Evolutionary conservation across 2,113 vertebrate genomes (phyloP), one percentile per base, ranked within the genome.

Genomic region (Hippopotamus amphibius): DNA sequence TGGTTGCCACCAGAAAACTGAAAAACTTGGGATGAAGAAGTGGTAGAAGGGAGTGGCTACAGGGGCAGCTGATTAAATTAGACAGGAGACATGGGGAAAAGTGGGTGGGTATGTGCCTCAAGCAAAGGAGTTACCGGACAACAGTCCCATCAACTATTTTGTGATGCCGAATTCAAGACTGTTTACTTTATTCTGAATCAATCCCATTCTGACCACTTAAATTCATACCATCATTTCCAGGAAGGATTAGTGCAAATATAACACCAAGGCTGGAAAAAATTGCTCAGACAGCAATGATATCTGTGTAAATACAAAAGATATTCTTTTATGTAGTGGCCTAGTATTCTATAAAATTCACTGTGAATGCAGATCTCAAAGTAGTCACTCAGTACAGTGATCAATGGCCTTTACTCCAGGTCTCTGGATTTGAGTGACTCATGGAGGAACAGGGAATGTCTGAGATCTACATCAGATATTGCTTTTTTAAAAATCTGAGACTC

Each of bases 171-270:
- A 59, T 30, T 79, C 87, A 91, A 59, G 26, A n/a, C 41, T 93
- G 63, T 80, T 96, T 63, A 59, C 37, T 94, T 88, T 69, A 87
- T 88, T 83, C 57, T 66, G 41, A n/a, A 37, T 61, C 43, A 59
- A 55, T 19, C 13, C 55, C 87, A 91, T 33, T 68, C 48, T 24
- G 24, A 41, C 48, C 59, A 61, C 69, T 55, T 41, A 48, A 59
- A 95, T 65, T 37, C n/a, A 83, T 59, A 59, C 13, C 61, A 43
- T 68, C 63, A 53, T 68, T 46, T 43, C 57, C 15, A 68, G 61
- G 71, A 95, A 91, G 48, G 50, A 90, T 82, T 28, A 57, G 57
- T 30, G 46, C 30, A 57, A 63, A 46, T n/a, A 63, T 43, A 72
- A 79, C 24, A 81, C 6, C 15, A 53, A 88, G n/a, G 2, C 26